A percentile compares a stretch with the other conserved stretches of the same genome.
Conservation (phyloP, 2,113 vertebrate genomes). For the Chaetodon trifascialis region DNA sequence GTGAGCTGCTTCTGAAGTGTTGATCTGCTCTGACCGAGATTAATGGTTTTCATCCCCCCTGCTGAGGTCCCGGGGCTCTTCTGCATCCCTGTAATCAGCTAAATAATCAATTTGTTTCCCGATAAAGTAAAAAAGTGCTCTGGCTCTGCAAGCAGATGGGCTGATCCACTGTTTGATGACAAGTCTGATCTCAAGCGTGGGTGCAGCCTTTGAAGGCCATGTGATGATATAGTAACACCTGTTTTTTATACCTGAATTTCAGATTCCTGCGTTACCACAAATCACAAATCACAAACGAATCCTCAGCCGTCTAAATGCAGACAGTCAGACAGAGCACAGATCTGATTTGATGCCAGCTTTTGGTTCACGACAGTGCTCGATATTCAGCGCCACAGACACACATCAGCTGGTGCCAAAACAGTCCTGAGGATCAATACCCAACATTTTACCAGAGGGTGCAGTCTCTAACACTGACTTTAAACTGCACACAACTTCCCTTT, state of each 20-base stretch:
- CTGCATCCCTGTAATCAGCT: conserved; percentile 24
- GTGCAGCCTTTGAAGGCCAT: not conserved
- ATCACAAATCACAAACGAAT: too few species aligned
- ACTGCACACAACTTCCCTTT: not conserved
- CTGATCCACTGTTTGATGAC: not conserved
- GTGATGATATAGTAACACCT: not conserved
- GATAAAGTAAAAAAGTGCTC: conserved; percentile 9
- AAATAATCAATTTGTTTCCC: conserved; percentile 11
- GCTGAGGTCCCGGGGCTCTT: conserved; percentile 2
- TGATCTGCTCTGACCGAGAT: not conserved
- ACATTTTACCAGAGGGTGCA: not conserved
- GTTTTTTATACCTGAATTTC: not conserved
- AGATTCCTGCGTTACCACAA: too few species aligned
- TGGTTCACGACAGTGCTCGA: not conserved
- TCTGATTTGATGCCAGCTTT: not conserved
- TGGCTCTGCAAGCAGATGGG: not conserved
- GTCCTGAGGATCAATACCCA: not conserved
- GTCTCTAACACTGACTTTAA: not conserved
- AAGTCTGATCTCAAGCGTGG: not conserved
- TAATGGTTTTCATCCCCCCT: conserved; percentile 6
- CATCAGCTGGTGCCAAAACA: not conserved
- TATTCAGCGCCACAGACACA: not conserved
- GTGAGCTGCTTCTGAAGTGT: conserved; percentile 1
- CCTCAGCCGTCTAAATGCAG: not conserved
- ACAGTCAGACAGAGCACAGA: not conserved